Percentiles rank a stretch among this genome's conserved stretches.
These are phyloP conservation scores for Eupsittula cactorum DNA, from an alignment of 2,113 vertebrate species.

Conservation along the genomic window DNA sequence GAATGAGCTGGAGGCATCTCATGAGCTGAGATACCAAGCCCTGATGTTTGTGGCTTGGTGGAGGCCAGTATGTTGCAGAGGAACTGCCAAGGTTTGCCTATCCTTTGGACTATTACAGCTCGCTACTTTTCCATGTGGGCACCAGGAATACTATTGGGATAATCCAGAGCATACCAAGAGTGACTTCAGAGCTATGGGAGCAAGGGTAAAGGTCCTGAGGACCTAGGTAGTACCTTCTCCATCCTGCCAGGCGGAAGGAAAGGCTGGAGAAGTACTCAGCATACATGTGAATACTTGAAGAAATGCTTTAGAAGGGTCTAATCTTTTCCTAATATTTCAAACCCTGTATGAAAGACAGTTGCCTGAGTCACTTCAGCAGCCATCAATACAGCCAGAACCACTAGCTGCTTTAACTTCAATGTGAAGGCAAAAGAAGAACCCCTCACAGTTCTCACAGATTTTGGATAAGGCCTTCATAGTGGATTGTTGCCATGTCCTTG, in stretches of 20 bases:
- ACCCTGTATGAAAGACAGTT: neutral
- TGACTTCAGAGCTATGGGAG: neutral
- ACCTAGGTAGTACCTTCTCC: neutral
- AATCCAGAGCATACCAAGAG: neutral
- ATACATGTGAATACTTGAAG: neutral
- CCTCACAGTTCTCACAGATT: neutral
- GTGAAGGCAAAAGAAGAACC: neutral
- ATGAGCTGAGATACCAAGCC: neutral
- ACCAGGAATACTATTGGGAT: neutral
- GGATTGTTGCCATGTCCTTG: neutral
- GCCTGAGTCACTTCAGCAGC: neutral
- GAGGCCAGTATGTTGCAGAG: neutral
- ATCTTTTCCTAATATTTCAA: neutral
- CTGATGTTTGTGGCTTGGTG: neutral
- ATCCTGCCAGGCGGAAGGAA: neutral
- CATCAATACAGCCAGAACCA: neutral
- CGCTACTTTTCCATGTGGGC: neutral
- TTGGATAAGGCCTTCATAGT: neutral
- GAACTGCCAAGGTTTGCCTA: neutral
- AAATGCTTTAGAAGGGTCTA: neutral
- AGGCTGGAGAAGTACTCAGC: neutral
- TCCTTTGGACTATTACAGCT: neutral
- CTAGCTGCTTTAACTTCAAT: neutral
- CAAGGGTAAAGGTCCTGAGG: neutral
- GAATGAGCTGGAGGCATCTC: neutral